Evolutionary conservation across 2,113 vertebrate genomes (phyloP), one percentile per base, ranked within the genome.

Genomic region (Microcebus jonahi): DNA sequence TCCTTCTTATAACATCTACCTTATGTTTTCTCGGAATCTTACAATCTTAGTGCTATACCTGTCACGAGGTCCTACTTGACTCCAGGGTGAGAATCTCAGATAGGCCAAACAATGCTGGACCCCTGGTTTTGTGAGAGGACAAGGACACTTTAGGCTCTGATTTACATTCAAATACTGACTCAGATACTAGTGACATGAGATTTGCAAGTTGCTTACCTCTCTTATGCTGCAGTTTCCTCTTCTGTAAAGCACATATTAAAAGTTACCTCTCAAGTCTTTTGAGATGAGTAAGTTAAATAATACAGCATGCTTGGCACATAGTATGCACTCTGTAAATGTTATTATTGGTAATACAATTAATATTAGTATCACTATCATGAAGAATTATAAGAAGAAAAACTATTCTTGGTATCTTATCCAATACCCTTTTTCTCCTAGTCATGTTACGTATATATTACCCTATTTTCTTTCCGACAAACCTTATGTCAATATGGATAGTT

Each of bases 341-440:
- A 71, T 77, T 59, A 39, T 8, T 90, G 53, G 50, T 48, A 80
- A 90, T 17, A 92, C 2, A 11, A 59, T 84, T 70, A 42, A 71
- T 39, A 45, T 55, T 59, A 61, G 1, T 63, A 61, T 61, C 11
- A 68, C 17, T 68, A 59, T 90, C 87, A 75, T 53, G 65, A 88
- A 95, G 11, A 89, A 83, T 88, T 65, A 57, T 15, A 93, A 79
- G 31, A 95, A 85, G 50, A 61, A 89, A 95, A 79, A 55, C 4
- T 36, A 29, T 36, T 36, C 1, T 70, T 75, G 5, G 39, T 48
- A 73, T 63, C 31, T 86, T 84, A 57, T 25, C 23, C 36, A 27
- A 39, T 3, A 96, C 65, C 6, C 2, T 8, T 77, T 91, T 65
- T 45, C 23, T 73, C 13, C 3, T 55, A 25, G 29, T 79, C 20